phyloP scores from a whole-genome alignment of 2,888 invertebrate species.

The Metacarcinus magister region DNA sequence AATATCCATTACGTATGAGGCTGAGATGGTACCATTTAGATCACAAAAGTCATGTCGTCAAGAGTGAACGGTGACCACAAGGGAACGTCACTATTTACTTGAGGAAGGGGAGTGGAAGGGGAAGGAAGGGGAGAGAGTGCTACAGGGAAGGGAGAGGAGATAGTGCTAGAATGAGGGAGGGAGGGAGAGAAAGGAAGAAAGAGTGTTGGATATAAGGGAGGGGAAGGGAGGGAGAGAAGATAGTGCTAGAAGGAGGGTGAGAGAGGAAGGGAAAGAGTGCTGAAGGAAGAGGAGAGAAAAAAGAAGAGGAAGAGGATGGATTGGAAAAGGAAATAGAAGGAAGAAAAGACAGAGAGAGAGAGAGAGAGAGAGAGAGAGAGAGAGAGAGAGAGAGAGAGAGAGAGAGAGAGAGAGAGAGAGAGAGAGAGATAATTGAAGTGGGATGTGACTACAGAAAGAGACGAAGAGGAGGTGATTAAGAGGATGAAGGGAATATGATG shows the following conservation, averaged over 20 bases:
- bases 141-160: not conserved
- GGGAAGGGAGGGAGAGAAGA: not conserved
- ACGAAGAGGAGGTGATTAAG: not conserved
- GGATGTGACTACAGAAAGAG: not conserved
- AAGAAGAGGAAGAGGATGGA: not conserved
- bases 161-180: not conserved
- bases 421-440: not conserved
- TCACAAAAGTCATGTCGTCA: slow-evolving; percentile 71
- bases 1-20: slow-evolving; percentile 65
- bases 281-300: not conserved
- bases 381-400: slow-evolving; percentile 2
- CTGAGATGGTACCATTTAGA: slow-evolving; percentile 68
- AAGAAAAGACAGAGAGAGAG: not conserved
- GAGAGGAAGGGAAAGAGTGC: not conserved
- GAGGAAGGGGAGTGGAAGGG: not conserved
- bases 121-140: not conserved
- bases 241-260: not conserved
- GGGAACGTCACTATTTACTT: not conserved
- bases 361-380: not conserved
- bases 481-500: not conserved
- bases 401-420: not conserved
- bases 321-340: not conserved
- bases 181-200: not conserved
- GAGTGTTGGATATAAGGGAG: not conserved
- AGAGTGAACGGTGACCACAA: slow-evolving; percentile 56